A percentile compares a stretch with the other conserved stretches of the same genome.
phyloP scores from a whole-genome alignment of 2,888 invertebrate genomes.

The Tridacna crocea region DNA sequence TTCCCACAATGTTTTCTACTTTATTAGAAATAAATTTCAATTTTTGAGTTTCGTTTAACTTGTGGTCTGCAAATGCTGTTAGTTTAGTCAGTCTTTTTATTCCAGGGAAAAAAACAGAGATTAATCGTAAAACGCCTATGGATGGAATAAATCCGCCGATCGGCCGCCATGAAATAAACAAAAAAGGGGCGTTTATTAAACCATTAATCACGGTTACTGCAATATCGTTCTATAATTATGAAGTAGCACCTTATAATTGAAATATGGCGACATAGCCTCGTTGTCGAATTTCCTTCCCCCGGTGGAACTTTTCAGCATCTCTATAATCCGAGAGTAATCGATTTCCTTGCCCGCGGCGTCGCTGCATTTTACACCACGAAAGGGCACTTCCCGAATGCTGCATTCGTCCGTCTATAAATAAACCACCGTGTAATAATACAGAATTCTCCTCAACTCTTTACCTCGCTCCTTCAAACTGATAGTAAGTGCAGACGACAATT shows the following conservation, averaged over 20 bases:
- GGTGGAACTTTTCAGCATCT: constrained; percentile 65
- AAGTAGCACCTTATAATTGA: constrained; percentile 76
- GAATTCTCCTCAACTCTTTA: background rate
- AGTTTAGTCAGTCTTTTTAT: no score
- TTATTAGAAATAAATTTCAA: no score
- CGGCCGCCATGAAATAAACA: no score
- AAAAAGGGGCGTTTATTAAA: no score
- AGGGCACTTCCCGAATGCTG: constrained; percentile 80
- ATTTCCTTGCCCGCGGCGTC: constrained; percentile 83
- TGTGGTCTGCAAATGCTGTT: no score
- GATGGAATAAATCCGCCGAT: no score
- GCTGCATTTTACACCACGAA: constrained; percentile 83
- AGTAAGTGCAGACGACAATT: no score
- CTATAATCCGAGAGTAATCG: constrained; percentile 63
- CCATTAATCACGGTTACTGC: no score
- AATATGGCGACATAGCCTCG: constrained; percentile 79
- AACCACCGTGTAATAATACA: background rate
- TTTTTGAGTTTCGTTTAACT: no score
- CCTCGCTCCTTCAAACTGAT: no score
- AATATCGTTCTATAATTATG: background rate
- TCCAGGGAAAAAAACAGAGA: no score
- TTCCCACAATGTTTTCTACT: background rate
- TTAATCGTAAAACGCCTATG: no score
- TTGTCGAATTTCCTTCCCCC: constrained; percentile 78
- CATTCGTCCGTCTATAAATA: constrained; percentile 74